Evolutionary conservation across 1,140 invertebrate species (phyloP), one percentile per base, ranked within the genome.

Genomic region (Temnothorax longispinosus): DNA sequence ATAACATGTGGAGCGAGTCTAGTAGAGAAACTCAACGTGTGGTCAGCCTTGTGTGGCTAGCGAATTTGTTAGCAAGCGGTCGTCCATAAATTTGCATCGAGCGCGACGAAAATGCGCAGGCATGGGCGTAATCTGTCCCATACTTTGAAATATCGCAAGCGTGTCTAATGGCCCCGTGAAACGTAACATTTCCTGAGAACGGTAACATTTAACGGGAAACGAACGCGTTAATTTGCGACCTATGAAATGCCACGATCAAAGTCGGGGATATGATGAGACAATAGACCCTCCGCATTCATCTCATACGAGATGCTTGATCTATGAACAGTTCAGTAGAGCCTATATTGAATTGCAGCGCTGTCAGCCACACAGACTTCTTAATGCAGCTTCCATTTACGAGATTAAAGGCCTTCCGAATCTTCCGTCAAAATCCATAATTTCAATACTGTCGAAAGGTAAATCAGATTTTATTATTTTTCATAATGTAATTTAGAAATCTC

Each of bases 1-100:
- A n/a, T 64, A 54, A 54, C n/a, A 54, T 13, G 35, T 32, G 47
- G 35, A 15, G 41, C 38, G 3, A 41, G 11, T 18, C 13, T 54
- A 67, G 78, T 84, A 60, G 80, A 75, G n/a, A 18, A 27, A 47
- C 7, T 44, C 69, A 44, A 84, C 54, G 80, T 84, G 32, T 47
- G 27, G 71, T 74, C 69, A 74, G 54, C 27, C 80, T 44, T 35
- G 38, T 72, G 21, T n/a, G 54, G 18, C 27, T 7, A 38, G 8
- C 54, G 56, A 84, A 84, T 84, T 84, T 84, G 54, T 84, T 74
- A 84, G 80, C 80, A 38, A 71, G 56, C 41, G 80, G 54, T 74
- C 7, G 44, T 50, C 38, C 64, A 58, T 72, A 82, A 82, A 82
- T 82, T 82, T 58, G 69, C 80, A 84, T 82, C 80, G 6, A 2